Evolutionary conservation across 2,888 invertebrate species (phyloP), one percentile per base, ranked within the genome.

Genomic region (Drosophila parthenogenetica): DNA sequence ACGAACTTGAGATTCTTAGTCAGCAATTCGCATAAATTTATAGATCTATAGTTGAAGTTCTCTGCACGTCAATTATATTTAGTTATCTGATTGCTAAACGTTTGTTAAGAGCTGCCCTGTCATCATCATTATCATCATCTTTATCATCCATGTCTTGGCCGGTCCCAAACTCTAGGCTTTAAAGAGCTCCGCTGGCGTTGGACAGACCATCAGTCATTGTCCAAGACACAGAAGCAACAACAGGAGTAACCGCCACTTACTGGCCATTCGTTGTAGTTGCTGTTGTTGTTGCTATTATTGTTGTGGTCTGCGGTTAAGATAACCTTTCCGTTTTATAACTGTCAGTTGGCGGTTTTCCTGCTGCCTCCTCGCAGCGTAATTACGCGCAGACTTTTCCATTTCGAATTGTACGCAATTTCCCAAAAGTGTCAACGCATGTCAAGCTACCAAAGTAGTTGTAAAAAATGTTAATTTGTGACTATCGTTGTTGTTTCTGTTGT

Each of bases 371-470:
- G 29, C 32, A 39, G 49, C 35, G 50, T 58, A 82, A 86, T 86
- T 86, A 77, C 76, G 61, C 78, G 60, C 51, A 57, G 55, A 54
- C 61, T 78, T 82, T 71, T 73, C 42, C 64, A 66, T 48, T 69
- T 74, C 63, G 73, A 83, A 81, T 77, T 57, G 74, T 77, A 64
- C 84, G 77, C 77, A 83, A 71, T 81, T 83, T 80, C 64, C 49
- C 49, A 70, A 83, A 86, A 83, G 72, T 83, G 87, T 87, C 83
- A 86, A 74, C 87, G 74, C 77, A 83, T 68, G 66, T 82, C 75
- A 54, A 69, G 45, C 64, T 37, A 49, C 46, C 50, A 81, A 29
- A 29, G 29, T 51, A 71, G 70, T 73, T 71, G 53, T 45, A 58
- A 73, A 80, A 83, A 81, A 83, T 84, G 77, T 83, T 83, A 79